Percentiles rank a stretch among this genome's conserved stretches.
These are phyloP conservation scores for Corythaeola cristata DNA, from an alignment of 2,113 vertebrate genomes.

Conservation along the genomic window DNA sequence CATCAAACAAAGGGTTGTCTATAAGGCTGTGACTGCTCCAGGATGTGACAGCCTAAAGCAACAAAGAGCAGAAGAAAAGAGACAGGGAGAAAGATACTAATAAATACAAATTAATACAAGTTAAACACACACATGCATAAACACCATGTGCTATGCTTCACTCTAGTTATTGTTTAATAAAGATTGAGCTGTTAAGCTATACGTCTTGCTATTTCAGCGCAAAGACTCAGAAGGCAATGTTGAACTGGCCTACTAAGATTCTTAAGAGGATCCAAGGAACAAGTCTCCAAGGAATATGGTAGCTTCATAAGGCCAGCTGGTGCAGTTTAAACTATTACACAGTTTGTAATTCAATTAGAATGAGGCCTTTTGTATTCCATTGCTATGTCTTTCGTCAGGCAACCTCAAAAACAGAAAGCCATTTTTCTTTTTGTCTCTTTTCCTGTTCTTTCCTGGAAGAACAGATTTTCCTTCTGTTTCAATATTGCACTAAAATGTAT, in stretches of 20 bases:
- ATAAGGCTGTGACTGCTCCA: background rate
- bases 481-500: background rate
- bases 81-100: background rate
- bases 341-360: conserved; percentile 74
- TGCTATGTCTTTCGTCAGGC: conserved; percentile 35
- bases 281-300: conserved; percentile 67
- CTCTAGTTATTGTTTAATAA: conserved; percentile 5
- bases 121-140: background rate
- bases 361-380: conserved; percentile 34
- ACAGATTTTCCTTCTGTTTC: background rate
- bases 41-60: background rate
- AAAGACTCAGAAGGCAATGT: background rate
- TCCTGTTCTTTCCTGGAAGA: background rate
- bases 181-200: background rate
- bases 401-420: conserved; percentile 38
- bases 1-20: background rate
- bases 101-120: background rate
- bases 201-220: background rate
- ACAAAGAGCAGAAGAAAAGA: background rate
- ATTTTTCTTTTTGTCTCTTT: background rate
- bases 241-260: conserved; percentile 38
- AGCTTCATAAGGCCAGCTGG: conserved; percentile 70
- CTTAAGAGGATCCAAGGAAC: conserved; percentile 1
- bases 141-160: background rate
- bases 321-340: conserved; percentile 73